Evolutionary conservation across 1,140 invertebrate species (phyloP), one percentile per base, ranked within the genome.

Genomic region (Paracyclopina nana): DNA sequence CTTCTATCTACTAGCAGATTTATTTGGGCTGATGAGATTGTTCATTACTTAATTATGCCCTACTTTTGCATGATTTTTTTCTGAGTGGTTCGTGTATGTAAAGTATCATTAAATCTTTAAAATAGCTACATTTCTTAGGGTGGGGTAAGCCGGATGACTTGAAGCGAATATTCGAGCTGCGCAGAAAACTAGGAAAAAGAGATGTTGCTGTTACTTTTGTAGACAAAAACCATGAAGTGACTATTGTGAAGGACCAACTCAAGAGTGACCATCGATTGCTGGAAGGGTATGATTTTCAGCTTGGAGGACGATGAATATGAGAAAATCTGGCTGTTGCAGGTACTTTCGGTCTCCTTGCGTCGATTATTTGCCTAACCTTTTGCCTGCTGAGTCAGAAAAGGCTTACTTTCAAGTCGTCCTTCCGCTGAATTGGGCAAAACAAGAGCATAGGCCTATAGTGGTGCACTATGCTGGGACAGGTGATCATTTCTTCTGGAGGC

Each of bases 401-500:
- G 34, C 34, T 20, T 38, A 38, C 8, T 38, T 38, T 38, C 34
- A 38, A 9, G 20, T 38, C n/a, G 34, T 38, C 9, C 20, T 38
- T 5, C 34, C 34, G 4, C 14, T 16, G 9, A 9, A 28, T 30
- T 63, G 64, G 3, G 70, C 72, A 14, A 41, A 38, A 6, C 62
- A 73, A 44, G 65, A 69, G 55, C 69, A 75, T 53, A 82, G 81
- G 63, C 88, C 90, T 16, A 71, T 95, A 25, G 87, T 87, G 66
- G 70, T 98, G 56, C 90, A 97, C 63, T 69, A 96, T 53, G 91
- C 92, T 51, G 91, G 91, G 34, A 99, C 94, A 51, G 94, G 94
- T 42, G 94, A 99, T 73, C 92, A 98, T 73, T 82, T 75, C 64
- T 98, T 81, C 66, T 92, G 87, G 82, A 69, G 86, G 59, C 67